These are phyloP conservation scores for Paracyclopina nana DNA, from an alignment of 1,140 invertebrate genomes.

Conservation along the genomic window DNA sequence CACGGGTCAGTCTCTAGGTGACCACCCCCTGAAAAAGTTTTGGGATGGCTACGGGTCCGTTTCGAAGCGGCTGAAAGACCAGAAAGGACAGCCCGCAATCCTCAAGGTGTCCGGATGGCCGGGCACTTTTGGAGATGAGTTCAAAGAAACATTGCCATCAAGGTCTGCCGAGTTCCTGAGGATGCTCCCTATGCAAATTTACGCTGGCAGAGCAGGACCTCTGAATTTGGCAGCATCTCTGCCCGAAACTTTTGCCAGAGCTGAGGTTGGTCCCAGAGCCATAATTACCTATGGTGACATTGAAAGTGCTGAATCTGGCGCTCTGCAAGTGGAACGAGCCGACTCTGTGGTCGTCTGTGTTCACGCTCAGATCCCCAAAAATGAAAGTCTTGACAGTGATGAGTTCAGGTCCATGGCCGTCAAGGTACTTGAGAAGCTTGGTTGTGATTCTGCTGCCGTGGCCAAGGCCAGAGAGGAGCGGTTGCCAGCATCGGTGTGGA, in stretches of 20 bases:
- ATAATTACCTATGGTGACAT: slow-evolving; percentile 79
- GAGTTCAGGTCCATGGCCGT: slow-evolving; percentile 49
- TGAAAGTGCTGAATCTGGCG: slow-evolving; percentile 69
- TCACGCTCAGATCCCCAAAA: no score
- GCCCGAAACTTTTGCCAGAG: slow-evolving; percentile 76
- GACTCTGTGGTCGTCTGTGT: slow-evolving; percentile 90
- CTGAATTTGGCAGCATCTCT: slow-evolving; percentile 70
- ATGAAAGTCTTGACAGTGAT: slow-evolving; percentile 49
- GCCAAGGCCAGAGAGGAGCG: slow-evolving; percentile 49
- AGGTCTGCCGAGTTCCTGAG: slow-evolving; percentile 76
- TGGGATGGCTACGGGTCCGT: slow-evolving; percentile 85
- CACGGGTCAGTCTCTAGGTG: slow-evolving; percentile 56
- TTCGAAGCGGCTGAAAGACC: slow-evolving; percentile 56
- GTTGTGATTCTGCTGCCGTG: slow-evolving; percentile 68
- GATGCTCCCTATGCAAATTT: slow-evolving; percentile 64
- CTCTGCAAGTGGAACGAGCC: slow-evolving; percentile 83
- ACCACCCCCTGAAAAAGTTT: slow-evolving; percentile 71
- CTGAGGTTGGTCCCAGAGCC: slow-evolving; percentile 91
- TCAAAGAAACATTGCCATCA: slow-evolving; percentile 54
- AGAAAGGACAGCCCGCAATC: slow-evolving; percentile 48
- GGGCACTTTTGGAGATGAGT: slow-evolving; percentile 67
- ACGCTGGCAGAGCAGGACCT: slow-evolving; percentile 62
- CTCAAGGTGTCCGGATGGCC: slow-evolving; percentile 90
- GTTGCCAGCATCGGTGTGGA: slow-evolving; percentile 83
- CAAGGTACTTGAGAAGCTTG: slow-evolving; percentile 66